A percentile compares a stretch with the other conserved stretches of the same genome.
Evolutionary conservation across 2,797 vertebrate genomes (phyloP).

Genomic region (Podarcis lilfordi): DNA sequence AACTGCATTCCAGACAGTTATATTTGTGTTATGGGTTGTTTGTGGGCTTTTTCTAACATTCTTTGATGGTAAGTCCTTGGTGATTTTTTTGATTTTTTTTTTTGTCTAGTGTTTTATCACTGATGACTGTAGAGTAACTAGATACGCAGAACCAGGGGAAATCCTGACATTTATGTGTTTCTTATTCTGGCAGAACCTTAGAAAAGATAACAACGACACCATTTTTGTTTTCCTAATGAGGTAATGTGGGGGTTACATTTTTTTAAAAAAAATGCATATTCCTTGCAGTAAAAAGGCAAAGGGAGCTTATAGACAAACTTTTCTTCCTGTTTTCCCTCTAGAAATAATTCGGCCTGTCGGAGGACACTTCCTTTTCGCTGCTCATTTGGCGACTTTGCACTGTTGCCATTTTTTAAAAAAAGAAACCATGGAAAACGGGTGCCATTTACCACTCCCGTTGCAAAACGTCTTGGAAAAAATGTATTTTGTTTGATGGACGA

Average conservation of each 20-base stretch:
- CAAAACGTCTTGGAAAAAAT: neutral
- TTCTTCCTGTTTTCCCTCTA: slow-evolving; percentile 45
- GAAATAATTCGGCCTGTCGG: slow-evolving; percentile 54
- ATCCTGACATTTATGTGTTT: slow-evolving; percentile 61
- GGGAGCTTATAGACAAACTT: slow-evolving; percentile 57
- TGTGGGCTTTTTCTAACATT: slow-evolving; percentile 44
- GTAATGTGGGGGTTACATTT: slow-evolving; percentile 58
- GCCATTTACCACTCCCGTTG: too few species aligned
- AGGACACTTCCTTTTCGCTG: neutral
- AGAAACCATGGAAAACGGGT: neutral
- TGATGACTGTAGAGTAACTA: slow-evolving; percentile 63
- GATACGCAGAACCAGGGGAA: slow-evolving; percentile 64
- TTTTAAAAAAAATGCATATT: slow-evolving; percentile 32
- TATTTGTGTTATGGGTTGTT: slow-evolving; percentile 45
- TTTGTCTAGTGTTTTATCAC: slow-evolving; percentile 44
- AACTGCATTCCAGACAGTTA: slow-evolving; percentile 52
- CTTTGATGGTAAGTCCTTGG: slow-evolving; percentile 53
- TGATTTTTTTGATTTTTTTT: slow-evolving; percentile 36
- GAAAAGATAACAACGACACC: slow-evolving; percentile 55
- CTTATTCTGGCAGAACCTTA: slow-evolving; percentile 59
- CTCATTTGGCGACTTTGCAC: neutral
- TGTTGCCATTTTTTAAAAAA: too few species aligned
- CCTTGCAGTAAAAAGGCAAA: slow-evolving; percentile 65
- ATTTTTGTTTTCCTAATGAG: slow-evolving; percentile 48
- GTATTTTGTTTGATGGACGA: too few species aligned